Conservation (phyloP, 2,113 vertebrate species). For the Tichodroma muraria region DNA sequence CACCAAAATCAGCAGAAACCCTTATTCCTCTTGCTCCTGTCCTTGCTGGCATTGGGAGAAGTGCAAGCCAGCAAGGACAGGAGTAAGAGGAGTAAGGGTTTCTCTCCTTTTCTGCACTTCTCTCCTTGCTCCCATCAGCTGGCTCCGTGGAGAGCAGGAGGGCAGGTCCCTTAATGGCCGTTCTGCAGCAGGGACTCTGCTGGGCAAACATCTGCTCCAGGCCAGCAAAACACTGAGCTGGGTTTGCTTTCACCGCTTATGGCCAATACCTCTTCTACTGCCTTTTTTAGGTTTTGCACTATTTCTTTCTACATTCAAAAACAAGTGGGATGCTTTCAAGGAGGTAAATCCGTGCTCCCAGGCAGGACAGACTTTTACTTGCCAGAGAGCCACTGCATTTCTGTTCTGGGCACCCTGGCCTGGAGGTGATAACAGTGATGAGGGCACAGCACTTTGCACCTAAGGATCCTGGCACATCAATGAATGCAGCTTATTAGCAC, state of each 20-base stretch:
- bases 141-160: neutral
- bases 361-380: neutral
- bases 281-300: neutral
- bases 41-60: no score
- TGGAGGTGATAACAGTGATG: neutral
- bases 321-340: neutral
- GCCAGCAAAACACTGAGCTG: neutral
- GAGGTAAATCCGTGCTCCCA: neutral
- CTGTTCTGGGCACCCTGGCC: neutral
- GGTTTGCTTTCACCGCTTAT: neutral
- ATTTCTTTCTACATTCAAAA: neutral
- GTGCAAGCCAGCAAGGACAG: no score
- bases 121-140: neutral
- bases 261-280: neutral
- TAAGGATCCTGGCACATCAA: neutral
- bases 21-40: neutral
- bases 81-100: no score
- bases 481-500: neutral
- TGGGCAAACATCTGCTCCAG: neutral
- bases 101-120: no score
- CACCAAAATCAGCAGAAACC: neutral
- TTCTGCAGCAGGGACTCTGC: neutral
- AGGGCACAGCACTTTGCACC: neutral
- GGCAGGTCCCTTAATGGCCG: neutral
- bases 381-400: neutral